Evolutionary conservation across 2,888 invertebrate genomes (phyloP), one percentile per base, ranked within the genome.

Genomic region (Palloptera scutellata): DNA sequence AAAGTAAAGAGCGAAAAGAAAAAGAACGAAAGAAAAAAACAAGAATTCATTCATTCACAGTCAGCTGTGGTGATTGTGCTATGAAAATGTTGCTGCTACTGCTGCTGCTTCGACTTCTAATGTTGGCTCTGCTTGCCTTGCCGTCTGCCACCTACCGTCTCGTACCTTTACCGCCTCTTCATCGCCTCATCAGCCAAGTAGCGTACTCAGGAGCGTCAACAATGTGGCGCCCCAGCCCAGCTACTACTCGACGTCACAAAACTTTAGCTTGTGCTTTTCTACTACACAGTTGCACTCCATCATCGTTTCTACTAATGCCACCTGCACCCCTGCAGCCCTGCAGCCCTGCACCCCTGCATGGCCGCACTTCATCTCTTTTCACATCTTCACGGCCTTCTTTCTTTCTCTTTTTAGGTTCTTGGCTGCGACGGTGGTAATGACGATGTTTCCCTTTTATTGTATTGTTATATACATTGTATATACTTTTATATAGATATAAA

Each of bases 391-490:
- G 6, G 30, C 30, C 30, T 30, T 30, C 30, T 30, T 30, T 6
- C 30, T 30, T 6, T 30, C 30, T n/a, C n/a, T n/a, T n/a, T n/a
- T n/a, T n/a, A 30, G 2, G 30, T 30, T 30, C 9, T 8, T 12
- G 17, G 52, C 61, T 15, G 19, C 52, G 51, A 45, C 42, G 52
- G 30, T 64, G 63, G 51, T 51, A 53, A 55, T 41, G 60, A 40
- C 66, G 57, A 54, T 67, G 60, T 67, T 64, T 66, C 66, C 45
- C 54, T 66, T n/a, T 53, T 57, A 43, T 61, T 15, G 40, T 17
- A 58, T 62, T 70, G 63, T 63, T 64, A 61, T 64, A 54, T 62
- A 48, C 48, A 59, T 45, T 57, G 15, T 15, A 66, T 51, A 15
- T 51, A 58, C 43, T 51, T 15, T 20, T 10, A 48, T 54, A 45